Percentiles rank a stretch among this genome's conserved stretches.
These are phyloP conservation scores for Pomacea canaliculata DNA, from an alignment of 2,888 invertebrate species.

Conservation along the genomic window DNA sequence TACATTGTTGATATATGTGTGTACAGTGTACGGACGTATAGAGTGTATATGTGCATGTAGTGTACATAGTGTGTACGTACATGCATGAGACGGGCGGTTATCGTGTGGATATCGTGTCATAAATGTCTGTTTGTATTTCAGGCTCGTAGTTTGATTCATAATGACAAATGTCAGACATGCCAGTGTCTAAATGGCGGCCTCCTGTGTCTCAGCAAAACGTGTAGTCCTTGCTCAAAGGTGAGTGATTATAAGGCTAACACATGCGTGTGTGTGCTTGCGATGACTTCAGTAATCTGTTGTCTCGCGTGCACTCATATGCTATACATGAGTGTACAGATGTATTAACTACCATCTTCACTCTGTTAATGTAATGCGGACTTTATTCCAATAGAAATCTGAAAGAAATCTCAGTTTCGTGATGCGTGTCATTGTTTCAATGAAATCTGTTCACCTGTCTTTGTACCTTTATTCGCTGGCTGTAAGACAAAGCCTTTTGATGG, in stretches of 20 bases:
- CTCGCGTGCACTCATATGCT: background rate
- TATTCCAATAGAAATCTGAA: no score
- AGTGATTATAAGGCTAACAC: constrained; percentile 19
- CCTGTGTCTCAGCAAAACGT: constrained; percentile 78
- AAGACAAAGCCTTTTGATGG: no score
- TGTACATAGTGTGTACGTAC: background rate
- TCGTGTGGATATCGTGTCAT: background rate
- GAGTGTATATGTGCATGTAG: background rate
- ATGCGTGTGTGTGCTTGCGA: background rate
- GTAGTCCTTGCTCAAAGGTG: constrained; percentile 76
- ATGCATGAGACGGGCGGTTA: no score
- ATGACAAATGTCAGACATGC: constrained; percentile 83
- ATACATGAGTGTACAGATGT: background rate
- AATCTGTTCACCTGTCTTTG: no score
- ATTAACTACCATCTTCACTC: no score
- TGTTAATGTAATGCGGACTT: no score
- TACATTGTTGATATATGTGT: background rate
- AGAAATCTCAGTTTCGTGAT: no score
- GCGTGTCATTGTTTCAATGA: no score
- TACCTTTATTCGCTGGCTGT: no score
- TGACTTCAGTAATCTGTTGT: background rate
- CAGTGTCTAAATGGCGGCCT: constrained; percentile 80
- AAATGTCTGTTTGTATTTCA: constrained; percentile 25
- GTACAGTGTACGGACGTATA: background rate
- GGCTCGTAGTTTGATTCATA: constrained; percentile 72